A percentile compares a stretch with the other conserved stretches of the same genome.
phyloP scores from a whole-genome alignment of 2,113 vertebrate genomes.

The Nothoprocta perdicaria region DNA sequence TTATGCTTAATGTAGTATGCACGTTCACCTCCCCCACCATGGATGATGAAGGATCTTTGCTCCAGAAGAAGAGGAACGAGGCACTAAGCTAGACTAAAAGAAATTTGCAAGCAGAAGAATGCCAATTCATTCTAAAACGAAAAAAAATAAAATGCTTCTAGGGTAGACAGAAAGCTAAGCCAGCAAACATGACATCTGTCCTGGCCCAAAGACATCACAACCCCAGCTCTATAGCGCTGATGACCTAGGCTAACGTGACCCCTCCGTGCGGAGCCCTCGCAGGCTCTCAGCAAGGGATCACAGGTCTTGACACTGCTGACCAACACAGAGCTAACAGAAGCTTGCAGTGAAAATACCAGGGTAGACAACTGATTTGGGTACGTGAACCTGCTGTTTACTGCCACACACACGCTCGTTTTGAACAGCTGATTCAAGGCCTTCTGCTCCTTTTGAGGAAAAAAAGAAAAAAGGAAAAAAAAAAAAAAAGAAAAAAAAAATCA shows the following conservation, averaged over 20 bases:
- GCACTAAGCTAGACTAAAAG: background rate
- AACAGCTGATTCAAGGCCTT: background rate
- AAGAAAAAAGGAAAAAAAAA: background rate
- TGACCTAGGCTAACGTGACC: background rate
- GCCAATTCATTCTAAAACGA: background rate
- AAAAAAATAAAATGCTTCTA: background rate
- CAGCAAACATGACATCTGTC: background rate
- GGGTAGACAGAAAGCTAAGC: background rate
- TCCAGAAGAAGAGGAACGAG: background rate
- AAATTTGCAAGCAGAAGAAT: background rate
- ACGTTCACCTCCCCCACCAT: background rate
- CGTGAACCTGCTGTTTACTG: background rate
- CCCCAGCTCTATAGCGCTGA: slow-evolving; percentile 4
- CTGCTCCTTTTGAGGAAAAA: background rate
- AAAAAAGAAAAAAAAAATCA: background rate
- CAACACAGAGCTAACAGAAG: slow-evolving; percentile 3
- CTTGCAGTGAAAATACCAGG: slow-evolving; percentile 4
- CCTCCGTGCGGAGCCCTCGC: background rate
- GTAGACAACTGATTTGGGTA: background rate
- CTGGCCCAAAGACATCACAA: background rate
- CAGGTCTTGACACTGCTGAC: background rate
- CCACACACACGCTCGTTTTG: background rate
- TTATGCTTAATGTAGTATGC: background rate
- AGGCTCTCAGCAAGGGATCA: background rate
- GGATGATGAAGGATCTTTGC: background rate